phyloP scores from a whole-genome alignment of 2,888 invertebrate genomes.

The Cephus runcator region DNA sequence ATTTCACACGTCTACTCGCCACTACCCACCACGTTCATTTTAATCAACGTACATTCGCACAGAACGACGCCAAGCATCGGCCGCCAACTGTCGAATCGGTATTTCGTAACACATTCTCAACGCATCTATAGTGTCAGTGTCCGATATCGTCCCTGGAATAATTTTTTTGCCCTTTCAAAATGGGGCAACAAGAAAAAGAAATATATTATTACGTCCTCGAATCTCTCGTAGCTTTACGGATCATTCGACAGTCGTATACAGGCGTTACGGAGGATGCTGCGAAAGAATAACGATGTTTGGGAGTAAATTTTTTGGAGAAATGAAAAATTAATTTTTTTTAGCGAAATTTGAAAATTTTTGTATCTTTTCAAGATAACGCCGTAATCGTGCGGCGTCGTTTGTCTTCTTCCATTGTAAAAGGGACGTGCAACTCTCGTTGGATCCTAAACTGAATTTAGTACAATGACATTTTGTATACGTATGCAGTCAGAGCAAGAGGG shows the following conservation, averaged over 20 bases:
- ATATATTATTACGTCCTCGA: neutral
- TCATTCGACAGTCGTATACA: neutral
- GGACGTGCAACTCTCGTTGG: neutral
- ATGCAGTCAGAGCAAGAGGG: neutral
- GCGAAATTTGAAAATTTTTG: neutral
- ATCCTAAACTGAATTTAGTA: neutral
- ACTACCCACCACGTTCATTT: slow-evolving; percentile 4
- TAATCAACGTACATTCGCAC: slow-evolving; percentile 22
- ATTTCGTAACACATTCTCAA: slow-evolving; percentile 8
- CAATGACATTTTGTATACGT: neutral
- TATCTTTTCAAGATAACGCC: neutral
- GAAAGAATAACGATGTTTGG: no score
- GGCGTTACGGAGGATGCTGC: neutral
- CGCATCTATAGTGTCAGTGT: neutral
- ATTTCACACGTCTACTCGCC: slow-evolving; percentile 23
- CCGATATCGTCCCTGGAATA: neutral
- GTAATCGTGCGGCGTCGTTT: neutral
- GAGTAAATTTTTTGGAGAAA: neutral
- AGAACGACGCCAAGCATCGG: slow-evolving; percentile 7
- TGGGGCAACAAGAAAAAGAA: neutral
- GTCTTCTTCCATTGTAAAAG: neutral
- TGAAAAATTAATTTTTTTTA: neutral
- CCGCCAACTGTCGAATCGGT: slow-evolving; percentile 13
- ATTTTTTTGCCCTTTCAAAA: neutral
- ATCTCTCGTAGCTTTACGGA: neutral